Conservation (phyloP, 1,140 invertebrate species). For the Acromyrmex heyeri region DNA sequence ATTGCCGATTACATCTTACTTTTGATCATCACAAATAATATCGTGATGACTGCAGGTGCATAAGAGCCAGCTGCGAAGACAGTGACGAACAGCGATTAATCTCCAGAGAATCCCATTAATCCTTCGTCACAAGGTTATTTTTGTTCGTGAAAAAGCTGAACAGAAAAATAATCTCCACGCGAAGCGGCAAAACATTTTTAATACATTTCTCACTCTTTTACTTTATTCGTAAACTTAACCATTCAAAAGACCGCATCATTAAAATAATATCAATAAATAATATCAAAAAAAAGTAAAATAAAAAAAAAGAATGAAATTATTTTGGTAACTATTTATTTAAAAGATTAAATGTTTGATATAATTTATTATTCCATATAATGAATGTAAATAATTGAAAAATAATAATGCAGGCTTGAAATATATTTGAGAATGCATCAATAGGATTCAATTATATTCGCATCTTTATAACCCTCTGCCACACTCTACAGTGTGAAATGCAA, state of each 20-base stretch:
- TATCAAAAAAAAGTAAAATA: not conserved
- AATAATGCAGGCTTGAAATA: not conserved
- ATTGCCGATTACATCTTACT: not conserved
- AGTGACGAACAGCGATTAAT: conserved; percentile 39
- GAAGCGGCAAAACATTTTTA: not conserved
- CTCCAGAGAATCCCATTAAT: conserved; percentile 41
- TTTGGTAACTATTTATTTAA: not conserved
- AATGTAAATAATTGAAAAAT: not conserved
- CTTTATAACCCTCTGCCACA: not conserved
- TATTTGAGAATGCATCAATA: conserved; percentile 3
- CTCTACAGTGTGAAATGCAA: conserved; percentile 7
- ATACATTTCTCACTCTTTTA: not conserved
- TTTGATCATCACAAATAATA: not conserved
- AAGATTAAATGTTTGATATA: not conserved
- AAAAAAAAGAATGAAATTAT: not conserved
- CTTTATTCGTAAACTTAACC: not conserved
- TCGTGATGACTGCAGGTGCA: conserved; percentile 5
- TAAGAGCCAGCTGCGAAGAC: not conserved
- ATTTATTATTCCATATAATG: not conserved
- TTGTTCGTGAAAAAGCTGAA: not conserved
- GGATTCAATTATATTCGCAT: not conserved
- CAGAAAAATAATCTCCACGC: not conserved
- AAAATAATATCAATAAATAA: not conserved
- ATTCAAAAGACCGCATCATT: not conserved
- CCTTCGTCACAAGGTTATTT: conserved; percentile 26